Evolutionary conservation across 2,113 vertebrate species (phyloP), one percentile per base, ranked within the genome.

Genomic region (Jacana jacana): DNA sequence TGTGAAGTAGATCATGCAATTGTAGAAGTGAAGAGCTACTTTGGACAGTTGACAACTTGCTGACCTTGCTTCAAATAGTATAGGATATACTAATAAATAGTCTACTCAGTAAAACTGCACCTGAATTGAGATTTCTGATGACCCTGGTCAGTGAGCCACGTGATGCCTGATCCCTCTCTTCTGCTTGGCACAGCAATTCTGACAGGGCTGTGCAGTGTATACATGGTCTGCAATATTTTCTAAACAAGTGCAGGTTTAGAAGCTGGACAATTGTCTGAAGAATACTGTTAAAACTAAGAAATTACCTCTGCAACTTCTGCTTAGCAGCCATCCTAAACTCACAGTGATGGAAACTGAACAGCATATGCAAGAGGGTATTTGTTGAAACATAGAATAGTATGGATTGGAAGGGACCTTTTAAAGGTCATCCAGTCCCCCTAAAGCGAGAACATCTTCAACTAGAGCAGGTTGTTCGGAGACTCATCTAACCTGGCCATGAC

Each of bases 1-100:
- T 11, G 49, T 7, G 15, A 3, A 22, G n/a, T 27, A 10, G 30
- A 8, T 57, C 0, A 0, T 60, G 44, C 46, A 60, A 1, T 1
- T 48, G 31, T 3, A 69, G 73, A 58, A 57, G 30, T 19, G 24
- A 77, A 72, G 48, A 48, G 11, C 35, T 76, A 33, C 72, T 60
- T 12, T n/a, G 66, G 61, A 35, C 48, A 57, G 18, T 63, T 86
- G 83, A 54, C 39, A 81, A 5, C 35, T 83, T 80, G 52, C 83
- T 86, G 82, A 37, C 57, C 73, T 88, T 63, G 30, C 54, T 89
- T n/a, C 42, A 76, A 22, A 2, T 11, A 35, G 33, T 7, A 9
- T 3, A 17, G 27, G 20, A 61, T 80, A 35, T 30, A 24, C 33
- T 54, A 24, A 28, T 18, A 46, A 66, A n/a, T 35, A 55, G 19